Conservation (phyloP, 64 coral and sea anemone species). For the Hydrozoanthus tunicans region DNA sequence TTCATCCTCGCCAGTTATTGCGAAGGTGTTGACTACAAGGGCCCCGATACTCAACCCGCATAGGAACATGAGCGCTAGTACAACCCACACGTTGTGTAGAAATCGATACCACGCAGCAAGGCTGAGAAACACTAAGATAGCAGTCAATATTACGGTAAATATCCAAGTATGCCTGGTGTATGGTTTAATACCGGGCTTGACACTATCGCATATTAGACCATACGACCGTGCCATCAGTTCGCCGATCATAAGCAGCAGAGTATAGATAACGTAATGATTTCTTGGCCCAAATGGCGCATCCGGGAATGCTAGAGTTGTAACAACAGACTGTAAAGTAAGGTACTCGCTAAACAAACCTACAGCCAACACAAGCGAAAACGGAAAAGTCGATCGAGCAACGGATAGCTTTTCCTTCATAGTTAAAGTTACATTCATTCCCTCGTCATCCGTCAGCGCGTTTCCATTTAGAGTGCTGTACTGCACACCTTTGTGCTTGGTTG, state of each 20-base stretch:
- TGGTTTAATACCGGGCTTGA: slow-evolving; percentile 49
- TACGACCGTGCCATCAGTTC: slow-evolving; percentile 85
- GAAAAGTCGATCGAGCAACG: not conserved
- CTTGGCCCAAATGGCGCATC: slow-evolving; percentile 80
- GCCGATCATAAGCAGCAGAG: slow-evolving; percentile 64
- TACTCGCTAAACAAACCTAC: slow-evolving; percentile 23
- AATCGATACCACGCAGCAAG: slow-evolving; percentile 76
- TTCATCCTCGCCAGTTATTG: slow-evolving; percentile 36
- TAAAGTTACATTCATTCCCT: not conserved
- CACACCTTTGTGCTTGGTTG: slow-evolving; percentile 29
- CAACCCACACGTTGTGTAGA: slow-evolving; percentile 65
- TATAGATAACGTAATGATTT: slow-evolving; percentile 81
- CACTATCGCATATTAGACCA: slow-evolving; percentile 25
- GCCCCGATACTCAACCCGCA: slow-evolving; percentile 59
- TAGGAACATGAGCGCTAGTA: slow-evolving; percentile 31
- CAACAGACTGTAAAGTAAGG: slow-evolving; percentile 42
- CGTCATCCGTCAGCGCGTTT: not conserved
- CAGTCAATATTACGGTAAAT: slow-evolving; percentile 30
- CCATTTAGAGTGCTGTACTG: not conserved
- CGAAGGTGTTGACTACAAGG: slow-evolving; percentile 70
- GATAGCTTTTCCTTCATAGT: slow-evolving; percentile 33
- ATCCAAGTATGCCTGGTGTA: slow-evolving; percentile 69
- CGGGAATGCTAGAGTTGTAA: slow-evolving; percentile 61
- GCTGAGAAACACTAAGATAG: slow-evolving; percentile 59
- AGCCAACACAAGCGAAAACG: not conserved